phyloP scores from a whole-genome alignment of 1,140 invertebrate species.

The Sinonovacula constricta region DNA sequence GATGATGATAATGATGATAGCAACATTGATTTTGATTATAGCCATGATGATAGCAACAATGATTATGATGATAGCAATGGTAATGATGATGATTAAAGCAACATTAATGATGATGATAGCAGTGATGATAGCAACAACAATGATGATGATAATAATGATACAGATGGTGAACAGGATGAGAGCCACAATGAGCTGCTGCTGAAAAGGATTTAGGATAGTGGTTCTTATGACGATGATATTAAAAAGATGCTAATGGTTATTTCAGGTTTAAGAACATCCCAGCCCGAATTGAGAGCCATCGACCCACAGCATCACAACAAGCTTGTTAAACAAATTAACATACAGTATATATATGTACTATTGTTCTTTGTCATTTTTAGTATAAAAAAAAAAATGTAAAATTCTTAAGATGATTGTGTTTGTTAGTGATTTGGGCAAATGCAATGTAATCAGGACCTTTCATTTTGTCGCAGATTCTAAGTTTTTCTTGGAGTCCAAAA shows the following conservation, averaged over 20 bases:
- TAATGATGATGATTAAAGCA: not conserved
- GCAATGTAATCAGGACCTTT: no score
- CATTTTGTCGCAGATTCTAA: no score
- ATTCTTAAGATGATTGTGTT: no score
- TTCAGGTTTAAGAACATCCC: constrained; percentile 70
- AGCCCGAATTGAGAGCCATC: constrained; percentile 57
- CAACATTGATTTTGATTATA: not conserved
- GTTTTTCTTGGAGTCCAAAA: no score
- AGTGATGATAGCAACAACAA: not conserved
- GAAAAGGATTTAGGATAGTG: no score
- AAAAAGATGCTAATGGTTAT: constrained; percentile 2
- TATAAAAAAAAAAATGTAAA: no score
- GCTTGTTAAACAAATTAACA: no score
- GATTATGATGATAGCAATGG: not conserved
- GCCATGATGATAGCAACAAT: not conserved
- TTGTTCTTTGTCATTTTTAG: no score
- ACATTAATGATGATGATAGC: not conserved
- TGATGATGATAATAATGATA: not conserved
- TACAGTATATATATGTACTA: no score
- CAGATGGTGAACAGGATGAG: no score
- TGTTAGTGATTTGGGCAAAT: no score
- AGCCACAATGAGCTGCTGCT: no score
- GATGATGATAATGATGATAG: not conserved
- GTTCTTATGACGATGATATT: not conserved
- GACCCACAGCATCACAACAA: not conserved